A percentile compares a stretch with the other conserved stretches of the same genome.
Conservation (phyloP, 2,888 invertebrate species). For the Mermis nigrescens region DNA sequence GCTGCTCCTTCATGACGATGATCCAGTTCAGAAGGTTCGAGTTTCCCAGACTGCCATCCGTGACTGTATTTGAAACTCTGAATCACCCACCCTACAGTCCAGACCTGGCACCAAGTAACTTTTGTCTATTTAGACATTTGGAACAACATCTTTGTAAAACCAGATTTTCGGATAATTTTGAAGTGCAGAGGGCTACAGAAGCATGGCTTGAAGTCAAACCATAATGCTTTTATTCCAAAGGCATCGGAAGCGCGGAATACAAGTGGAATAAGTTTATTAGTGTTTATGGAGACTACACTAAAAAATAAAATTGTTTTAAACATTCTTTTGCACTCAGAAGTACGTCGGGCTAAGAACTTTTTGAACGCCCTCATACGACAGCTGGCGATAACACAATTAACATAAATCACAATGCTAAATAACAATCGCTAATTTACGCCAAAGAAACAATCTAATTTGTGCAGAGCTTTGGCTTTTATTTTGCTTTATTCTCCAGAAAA, state of each 20-base stretch:
- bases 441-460: too few relatives aligned
- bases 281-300: neutral
- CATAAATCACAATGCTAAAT: too few relatives aligned
- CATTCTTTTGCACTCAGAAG: neutral
- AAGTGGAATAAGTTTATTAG: neutral
- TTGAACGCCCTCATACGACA: neutral
- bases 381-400: too few relatives aligned
- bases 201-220: neutral
- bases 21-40: conserved; percentile 7
- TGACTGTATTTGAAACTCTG: conserved; percentile 9
- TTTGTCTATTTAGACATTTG: conserved; percentile 10
- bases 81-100: conserved; percentile 9
- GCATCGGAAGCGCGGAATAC: neutral
- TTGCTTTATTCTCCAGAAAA: too few relatives aligned
- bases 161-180: neutral
- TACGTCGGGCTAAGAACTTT: neutral
- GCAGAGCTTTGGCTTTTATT: too few relatives aligned
- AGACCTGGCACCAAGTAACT: conserved; percentile 12
- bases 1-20: conserved; percentile 12
- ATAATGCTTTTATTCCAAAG: neutral
- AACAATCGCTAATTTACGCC: too few relatives aligned
- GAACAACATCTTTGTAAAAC: conserved; percentile 9
- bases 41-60: conserved; percentile 4
- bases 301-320: neutral
- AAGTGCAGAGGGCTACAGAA: neutral